Evolutionary conservation across 2,888 invertebrate species (phyloP).

Genomic region (Pycnomerus fuliginosus): DNA sequence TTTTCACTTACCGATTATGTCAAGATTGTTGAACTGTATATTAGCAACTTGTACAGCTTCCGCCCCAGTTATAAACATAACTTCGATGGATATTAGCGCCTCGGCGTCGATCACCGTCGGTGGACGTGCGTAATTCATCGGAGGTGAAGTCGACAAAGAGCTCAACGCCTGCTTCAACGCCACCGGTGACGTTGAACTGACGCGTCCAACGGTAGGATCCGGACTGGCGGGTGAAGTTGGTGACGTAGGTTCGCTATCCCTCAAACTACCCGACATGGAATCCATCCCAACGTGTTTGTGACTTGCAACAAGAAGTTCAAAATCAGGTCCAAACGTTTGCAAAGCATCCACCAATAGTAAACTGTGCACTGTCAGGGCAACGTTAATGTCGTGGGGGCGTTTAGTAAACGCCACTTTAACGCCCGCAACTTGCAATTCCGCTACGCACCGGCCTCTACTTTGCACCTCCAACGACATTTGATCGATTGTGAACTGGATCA

Average conservation of each 20-base stretch:
- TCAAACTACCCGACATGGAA: constrained; percentile 87
- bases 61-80: constrained; percentile 64
- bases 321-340: constrained; percentile 94
- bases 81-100: constrained; percentile 78
- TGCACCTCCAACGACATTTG: constrained; percentile 85
- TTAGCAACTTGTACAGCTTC: constrained; percentile 70
- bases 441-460: constrained; percentile 84
- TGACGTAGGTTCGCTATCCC: constrained; percentile 89
- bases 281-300: constrained; percentile 97
- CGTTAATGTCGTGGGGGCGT: constrained; percentile 70
- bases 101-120: constrained; percentile 57
- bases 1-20: constrained; percentile 79
- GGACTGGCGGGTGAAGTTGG: constrained; percentile 82
- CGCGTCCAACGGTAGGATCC: constrained; percentile 51
- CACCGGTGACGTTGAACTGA: constrained; percentile 55
- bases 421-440: constrained; percentile 89
- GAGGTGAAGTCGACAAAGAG: constrained; percentile 46
- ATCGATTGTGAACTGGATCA: constrained; percentile 85
- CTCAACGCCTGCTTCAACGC: constrained; percentile 60
- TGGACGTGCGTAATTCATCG: constrained; percentile 32
- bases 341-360: constrained; percentile 90
- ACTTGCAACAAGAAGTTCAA: constrained; percentile 90
- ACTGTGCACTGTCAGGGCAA: constrained; percentile 88
- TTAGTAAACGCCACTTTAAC: constrained; percentile 76
- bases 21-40: constrained; percentile 90